phyloP scores from a whole-genome alignment of 2,888 invertebrate species.

The Clostera curtula region DNA sequence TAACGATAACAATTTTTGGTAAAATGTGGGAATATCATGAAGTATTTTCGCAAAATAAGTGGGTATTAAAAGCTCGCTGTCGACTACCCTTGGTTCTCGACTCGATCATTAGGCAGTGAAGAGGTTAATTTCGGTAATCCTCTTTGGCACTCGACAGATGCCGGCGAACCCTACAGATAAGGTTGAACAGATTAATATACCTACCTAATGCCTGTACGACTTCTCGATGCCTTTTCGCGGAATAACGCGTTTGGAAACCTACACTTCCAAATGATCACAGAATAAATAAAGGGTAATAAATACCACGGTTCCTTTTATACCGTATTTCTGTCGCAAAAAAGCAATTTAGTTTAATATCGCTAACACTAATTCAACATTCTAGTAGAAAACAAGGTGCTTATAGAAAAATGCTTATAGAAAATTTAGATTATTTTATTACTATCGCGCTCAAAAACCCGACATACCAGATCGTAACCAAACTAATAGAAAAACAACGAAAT shows the following conservation, averaged over 20 bases:
- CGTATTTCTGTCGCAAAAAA: no score
- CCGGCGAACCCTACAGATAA: constrained; percentile 17
- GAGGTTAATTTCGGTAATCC: constrained; percentile 69
- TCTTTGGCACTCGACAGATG: constrained; percentile 43
- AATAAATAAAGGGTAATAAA: no score
- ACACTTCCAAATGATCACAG: no score
- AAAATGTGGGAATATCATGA: not conserved
- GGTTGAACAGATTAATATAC: constrained; percentile 22
- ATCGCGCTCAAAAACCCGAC: not conserved
- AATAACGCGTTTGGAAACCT: no score
- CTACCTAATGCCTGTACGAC: constrained; percentile 13
- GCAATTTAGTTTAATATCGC: no score
- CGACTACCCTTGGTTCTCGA: constrained; percentile 36
- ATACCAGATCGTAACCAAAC: not conserved
- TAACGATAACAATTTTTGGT: no score
- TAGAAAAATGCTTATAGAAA: no score
- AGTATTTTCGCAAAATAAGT: constrained; percentile 9
- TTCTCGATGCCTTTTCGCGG: no score
- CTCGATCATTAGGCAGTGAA: constrained; percentile 58
- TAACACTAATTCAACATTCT: no score
- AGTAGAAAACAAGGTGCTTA: no score
- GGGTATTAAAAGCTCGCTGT: constrained; percentile 18
- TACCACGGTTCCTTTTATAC: no score
- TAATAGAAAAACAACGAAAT: not conserved
- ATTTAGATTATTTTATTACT: not conserved